A percentile compares a stretch with the other conserved stretches of the same genome.
Evolutionary conservation across 2,113 vertebrate species (phyloP).

Genomic region (Caloenas nicobarica): DNA sequence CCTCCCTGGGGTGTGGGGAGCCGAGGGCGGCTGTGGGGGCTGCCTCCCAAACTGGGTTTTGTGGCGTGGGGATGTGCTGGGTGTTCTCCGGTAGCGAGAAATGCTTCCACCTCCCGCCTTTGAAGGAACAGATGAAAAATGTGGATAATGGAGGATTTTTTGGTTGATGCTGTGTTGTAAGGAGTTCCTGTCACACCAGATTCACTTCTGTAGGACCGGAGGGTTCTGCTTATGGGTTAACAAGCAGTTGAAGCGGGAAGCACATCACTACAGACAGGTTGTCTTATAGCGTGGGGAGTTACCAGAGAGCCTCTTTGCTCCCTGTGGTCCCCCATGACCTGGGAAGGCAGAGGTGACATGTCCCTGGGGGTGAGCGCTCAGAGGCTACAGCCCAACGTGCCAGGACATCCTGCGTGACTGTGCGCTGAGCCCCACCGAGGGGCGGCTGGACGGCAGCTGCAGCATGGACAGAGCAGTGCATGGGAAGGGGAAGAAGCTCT

Average conservation of each 20-base stretch:
- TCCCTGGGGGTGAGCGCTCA: accelerated
- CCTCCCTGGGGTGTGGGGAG: background rate
- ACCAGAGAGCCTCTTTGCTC: background rate
- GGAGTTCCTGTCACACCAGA: background rate
- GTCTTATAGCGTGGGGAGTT: too few species aligned
- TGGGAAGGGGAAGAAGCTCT: accelerated
- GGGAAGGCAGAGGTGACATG: background rate
- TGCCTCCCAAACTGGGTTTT: too few species aligned
- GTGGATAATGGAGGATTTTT: background rate
- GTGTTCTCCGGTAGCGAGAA: too few species aligned
- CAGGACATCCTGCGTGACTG: accelerated
- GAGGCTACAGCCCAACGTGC: background rate
- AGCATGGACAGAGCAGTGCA: accelerated
- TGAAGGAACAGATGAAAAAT: background rate
- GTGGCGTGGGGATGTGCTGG: background rate
- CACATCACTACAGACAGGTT: background rate
- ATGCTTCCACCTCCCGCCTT: background rate
- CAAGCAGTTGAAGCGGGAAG: background rate
- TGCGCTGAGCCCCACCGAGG: accelerated
- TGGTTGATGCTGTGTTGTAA: background rate
- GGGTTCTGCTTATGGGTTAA: background rate
- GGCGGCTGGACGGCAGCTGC: accelerated
- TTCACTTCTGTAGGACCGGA: background rate
- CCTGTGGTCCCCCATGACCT: background rate
- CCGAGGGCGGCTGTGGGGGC: background rate